Evolutionary conservation across 2,113 vertebrate genomes (phyloP).

Genomic region (Pedetes capensis): DNA sequence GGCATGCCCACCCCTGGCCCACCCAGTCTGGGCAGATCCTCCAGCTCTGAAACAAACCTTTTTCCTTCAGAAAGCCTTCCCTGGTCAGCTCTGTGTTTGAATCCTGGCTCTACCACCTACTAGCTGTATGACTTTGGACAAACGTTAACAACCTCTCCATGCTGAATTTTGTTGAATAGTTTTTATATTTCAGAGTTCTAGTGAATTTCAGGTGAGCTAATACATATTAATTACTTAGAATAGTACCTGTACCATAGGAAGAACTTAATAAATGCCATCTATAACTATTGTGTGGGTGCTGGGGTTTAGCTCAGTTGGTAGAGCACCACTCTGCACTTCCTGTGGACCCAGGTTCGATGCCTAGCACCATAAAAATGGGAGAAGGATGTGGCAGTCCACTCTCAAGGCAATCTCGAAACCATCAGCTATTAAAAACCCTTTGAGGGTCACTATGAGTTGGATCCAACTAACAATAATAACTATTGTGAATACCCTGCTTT

Average conservation of each 20-base stretch:
- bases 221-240: not conserved
- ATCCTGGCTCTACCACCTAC: not conserved
- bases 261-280: not conserved
- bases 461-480: no score
- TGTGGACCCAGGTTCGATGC: no score
- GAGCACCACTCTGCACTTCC: no score
- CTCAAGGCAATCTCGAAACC: no score
- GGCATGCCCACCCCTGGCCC: not conserved
- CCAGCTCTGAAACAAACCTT: not conserved
- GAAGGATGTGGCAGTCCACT: no score
- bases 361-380: no score
- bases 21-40: not conserved
- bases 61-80: not conserved
- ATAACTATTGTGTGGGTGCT: not conserved
- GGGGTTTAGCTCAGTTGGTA: no score
- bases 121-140: not conserved
- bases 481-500: not conserved
- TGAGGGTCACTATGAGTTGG: no score
- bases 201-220: conserved; percentile 16
- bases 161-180: not conserved
- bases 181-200: conserved; percentile 11
- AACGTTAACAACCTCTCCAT: not conserved
- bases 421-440: no score
- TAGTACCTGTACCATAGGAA: not conserved
- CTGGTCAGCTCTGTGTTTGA: not conserved